phyloP scores from a whole-genome alignment of 2,888 invertebrate species.

The Spilosoma lubricipeda region DNA sequence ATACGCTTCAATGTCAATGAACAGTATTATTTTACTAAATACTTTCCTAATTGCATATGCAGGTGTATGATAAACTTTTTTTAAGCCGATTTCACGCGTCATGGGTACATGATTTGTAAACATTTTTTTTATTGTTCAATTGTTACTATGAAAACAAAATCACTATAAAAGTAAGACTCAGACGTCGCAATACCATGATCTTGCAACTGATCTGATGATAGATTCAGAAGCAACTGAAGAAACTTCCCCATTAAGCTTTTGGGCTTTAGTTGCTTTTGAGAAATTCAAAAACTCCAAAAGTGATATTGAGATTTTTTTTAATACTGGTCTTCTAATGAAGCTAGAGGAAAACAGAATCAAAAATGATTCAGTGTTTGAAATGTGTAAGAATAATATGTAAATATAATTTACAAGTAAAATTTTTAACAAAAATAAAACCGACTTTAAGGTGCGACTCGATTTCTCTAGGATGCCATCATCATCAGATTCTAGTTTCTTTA shows the following conservation, averaged over 20 bases:
- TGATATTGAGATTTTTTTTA: not conserved
- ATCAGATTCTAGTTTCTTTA: too few relatives aligned
- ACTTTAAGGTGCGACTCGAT: too few relatives aligned
- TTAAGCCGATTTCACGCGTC: not conserved
- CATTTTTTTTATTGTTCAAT: too few relatives aligned
- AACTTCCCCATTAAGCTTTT: not conserved
- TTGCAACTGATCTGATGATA: not conserved
- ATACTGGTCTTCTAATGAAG: not conserved
- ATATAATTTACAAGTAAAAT: too few relatives aligned
- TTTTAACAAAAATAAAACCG: too few relatives aligned
- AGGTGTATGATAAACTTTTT: not conserved
- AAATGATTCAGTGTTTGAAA: not conserved
- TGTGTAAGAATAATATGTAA: too few relatives aligned
- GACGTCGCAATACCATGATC: not conserved
- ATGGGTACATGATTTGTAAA: not conserved
- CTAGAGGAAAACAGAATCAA: not conserved
- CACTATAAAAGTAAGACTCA: too few relatives aligned
- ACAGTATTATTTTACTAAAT: not conserved
- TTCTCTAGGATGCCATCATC: too few relatives aligned
- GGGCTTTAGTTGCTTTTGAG: not conserved
- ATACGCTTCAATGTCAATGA: conserved; percentile 26
- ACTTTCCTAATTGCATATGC: conserved; percentile 2
- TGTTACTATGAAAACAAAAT: too few relatives aligned
- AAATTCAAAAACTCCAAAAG: not conserved
- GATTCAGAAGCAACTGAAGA: not conserved